A percentile compares a stretch with the other conserved stretches of the same genome.
Conservation (phyloP, 1,140 invertebrate genomes). For the Geopemphigus sp. region DNA sequence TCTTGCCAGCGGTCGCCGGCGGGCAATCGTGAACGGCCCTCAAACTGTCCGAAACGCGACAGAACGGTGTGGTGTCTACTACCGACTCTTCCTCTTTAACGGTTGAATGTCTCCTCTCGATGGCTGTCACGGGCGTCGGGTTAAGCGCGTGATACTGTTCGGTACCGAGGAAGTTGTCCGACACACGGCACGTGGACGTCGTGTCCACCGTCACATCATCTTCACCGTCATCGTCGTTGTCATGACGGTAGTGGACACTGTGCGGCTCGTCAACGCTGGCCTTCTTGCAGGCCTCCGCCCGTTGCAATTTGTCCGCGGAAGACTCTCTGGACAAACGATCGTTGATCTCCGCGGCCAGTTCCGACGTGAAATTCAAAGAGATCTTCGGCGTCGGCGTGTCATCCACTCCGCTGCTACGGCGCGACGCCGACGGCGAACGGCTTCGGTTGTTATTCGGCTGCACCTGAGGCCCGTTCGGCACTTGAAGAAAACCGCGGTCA, state of each 20-base stretch:
- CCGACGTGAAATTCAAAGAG: conserved; percentile 29
- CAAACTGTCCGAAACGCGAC: conserved; percentile 52
- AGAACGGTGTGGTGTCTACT: conserved; percentile 51
- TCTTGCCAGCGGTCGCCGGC: not conserved
- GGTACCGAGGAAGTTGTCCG: conserved; percentile 51
- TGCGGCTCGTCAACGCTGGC: not conserved
- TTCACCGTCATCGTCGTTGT: not conserved
- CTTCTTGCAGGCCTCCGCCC: not conserved
- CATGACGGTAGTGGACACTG: not conserved
- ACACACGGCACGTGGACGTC: conserved; percentile 50
- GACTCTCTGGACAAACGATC: conserved; percentile 10
- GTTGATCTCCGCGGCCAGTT: not conserved
- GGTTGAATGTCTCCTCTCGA: conserved; percentile 22
- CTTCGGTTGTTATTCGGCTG: conserved; percentile 27
- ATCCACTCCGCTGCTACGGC: conserved; percentile 21
- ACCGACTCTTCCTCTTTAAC: conserved; percentile 50
- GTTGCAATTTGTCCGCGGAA: not conserved
- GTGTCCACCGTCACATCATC: conserved; percentile 45
- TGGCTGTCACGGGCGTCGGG: conserved; percentile 19
- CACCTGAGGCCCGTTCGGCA: not conserved
- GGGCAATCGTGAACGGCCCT: not conserved
- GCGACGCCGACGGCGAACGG: conserved; percentile 31
- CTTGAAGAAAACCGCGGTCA: not conserved
- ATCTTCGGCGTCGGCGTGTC: conserved; percentile 39
- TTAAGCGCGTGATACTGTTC: conserved; percentile 47